phyloP scores from a whole-genome alignment of 1,140 invertebrate genomes.

The roundworm (Caenorhabditis elegans) region DNA sequence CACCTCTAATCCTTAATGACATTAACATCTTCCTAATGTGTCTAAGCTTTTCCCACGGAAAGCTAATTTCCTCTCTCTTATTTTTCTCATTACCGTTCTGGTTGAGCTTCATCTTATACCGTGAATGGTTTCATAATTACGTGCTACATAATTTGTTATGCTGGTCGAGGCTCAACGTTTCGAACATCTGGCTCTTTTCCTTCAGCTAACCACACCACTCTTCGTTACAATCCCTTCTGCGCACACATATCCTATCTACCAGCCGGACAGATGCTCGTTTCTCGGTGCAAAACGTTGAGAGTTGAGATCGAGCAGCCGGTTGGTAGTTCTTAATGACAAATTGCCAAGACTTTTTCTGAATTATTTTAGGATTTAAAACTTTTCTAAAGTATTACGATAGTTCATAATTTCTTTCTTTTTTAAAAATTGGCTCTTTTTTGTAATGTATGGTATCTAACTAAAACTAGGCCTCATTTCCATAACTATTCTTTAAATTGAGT shows the following conservation, averaged over 20 bases:
- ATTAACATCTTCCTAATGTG: too few relatives aligned
- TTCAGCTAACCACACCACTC: too few relatives aligned
- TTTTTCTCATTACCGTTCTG: too few relatives aligned
- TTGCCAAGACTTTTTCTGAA: too few relatives aligned
- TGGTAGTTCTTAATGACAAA: not conserved
- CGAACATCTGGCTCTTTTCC: not conserved
- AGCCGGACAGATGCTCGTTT: conserved; percentile 18
- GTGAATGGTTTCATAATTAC: not conserved
- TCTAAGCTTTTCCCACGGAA: too few relatives aligned
- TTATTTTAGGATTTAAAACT: not conserved
- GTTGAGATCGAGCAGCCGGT: not conserved
- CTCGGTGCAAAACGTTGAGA: not conserved
- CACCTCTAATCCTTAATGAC: not conserved
- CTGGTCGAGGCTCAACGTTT: not conserved
- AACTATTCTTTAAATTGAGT: too few relatives aligned
- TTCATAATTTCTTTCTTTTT: too few relatives aligned
- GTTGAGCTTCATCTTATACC: too few relatives aligned
- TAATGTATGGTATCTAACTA: too few relatives aligned
- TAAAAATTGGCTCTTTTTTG: too few relatives aligned
- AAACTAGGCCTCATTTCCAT: too few relatives aligned
- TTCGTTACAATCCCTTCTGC: not conserved
- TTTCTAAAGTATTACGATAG: too few relatives aligned
- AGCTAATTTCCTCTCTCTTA: not conserved
- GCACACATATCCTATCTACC: not conserved
- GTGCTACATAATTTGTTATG: conserved; percentile 22